Evolutionary conservation across 2,113 vertebrate species (phyloP).

Genomic region (Pachycephala philippinensis): DNA sequence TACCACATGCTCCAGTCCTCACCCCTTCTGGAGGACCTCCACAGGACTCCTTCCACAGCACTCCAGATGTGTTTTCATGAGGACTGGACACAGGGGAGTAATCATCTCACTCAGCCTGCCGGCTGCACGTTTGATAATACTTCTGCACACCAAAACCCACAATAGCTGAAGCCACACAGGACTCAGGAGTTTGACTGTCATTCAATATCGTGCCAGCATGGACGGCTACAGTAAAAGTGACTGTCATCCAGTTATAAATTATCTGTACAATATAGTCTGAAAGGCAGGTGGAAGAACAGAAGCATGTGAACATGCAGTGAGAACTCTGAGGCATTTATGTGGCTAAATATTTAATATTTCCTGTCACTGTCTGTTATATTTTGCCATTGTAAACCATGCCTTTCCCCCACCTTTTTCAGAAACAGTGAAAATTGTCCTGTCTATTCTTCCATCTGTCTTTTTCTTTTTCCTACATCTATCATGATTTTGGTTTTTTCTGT

Average conservation of each 20-base stretch:
- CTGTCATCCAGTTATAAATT: not conserved
- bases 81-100: not conserved
- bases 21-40: not conserved
- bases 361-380: not conserved
- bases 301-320: not conserved
- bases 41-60: not conserved
- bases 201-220: not conserved
- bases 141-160: not conserved
- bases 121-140: not conserved
- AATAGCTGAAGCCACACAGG: not conserved
- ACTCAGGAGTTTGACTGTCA: not conserved
- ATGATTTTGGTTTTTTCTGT: not conserved
- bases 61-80: not conserved
- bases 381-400: not conserved
- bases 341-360: not conserved
- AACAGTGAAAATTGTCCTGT: not conserved
- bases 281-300: not conserved
- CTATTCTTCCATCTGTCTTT: not conserved
- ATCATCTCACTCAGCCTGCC: rapidly evolving
- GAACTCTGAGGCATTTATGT: not conserved
- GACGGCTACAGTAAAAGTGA: not conserved
- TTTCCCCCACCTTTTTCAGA: not conserved
- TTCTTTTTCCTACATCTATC: not conserved
- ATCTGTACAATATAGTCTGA: not conserved
- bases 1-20: rapidly evolving